phyloP scores from a whole-genome alignment of 2,888 invertebrate genomes.

The Hypomecis punctinalis region DNA sequence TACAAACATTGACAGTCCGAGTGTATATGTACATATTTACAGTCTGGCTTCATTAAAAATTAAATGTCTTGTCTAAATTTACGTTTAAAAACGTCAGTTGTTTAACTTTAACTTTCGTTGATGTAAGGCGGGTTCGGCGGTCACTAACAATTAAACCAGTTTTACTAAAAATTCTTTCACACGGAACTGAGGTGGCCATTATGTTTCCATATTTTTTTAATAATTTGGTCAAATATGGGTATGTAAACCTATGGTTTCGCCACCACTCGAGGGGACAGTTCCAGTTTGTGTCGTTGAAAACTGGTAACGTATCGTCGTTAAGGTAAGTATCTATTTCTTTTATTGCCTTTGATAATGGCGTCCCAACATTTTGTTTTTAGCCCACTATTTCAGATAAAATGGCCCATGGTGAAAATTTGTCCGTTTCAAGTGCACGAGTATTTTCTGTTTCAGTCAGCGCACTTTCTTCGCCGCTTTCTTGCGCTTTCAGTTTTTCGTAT shows the following conservation, averaged over 20 bases:
- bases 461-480: not conserved
- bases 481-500: too few relatives aligned
- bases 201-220: not conserved
- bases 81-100: too few relatives aligned
- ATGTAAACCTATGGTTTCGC: not conserved
- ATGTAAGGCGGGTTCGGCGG: too few relatives aligned
- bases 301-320: not conserved
- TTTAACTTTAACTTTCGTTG: too few relatives aligned
- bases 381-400: not conserved
- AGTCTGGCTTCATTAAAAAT: too few relatives aligned
- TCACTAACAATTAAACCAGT: too few relatives aligned
- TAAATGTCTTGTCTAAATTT: too few relatives aligned
- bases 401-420: conserved; percentile 1
- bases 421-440: not conserved
- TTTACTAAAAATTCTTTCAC: too few relatives aligned
- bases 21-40: too few relatives aligned
- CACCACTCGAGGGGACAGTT: not conserved
- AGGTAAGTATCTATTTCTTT: not conserved
- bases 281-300: not conserved
- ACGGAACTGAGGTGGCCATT: not conserved
- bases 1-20: too few relatives aligned
- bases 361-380: not conserved
- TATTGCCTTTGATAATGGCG: not conserved
- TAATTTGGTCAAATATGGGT: not conserved
- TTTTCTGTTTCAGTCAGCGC: too few relatives aligned